Evolutionary conservation across 2,888 invertebrate species (phyloP), one percentile per base, ranked within the genome.

Genomic region (Apodemia mormo): DNA sequence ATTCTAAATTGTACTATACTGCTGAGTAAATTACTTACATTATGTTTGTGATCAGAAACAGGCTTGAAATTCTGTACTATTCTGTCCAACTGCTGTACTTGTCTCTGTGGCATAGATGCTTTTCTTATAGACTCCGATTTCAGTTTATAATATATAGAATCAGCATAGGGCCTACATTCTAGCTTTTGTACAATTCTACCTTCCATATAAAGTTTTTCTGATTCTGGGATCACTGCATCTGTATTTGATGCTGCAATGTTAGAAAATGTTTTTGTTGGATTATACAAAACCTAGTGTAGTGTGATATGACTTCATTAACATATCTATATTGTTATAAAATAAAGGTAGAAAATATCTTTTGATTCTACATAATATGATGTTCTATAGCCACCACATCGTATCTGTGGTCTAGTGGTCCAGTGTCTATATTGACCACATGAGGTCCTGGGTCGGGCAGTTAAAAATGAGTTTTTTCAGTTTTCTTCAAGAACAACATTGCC

Each of bases 151-250:
- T 99, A 99, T 81, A 96, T 96, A 73, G 94, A 96, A 83, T 98
- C 97, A 43, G 97, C 97, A 82, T 96, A 96, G 0, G 98, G 98
- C 65, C 97, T 95, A 85, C 99, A 99, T 90, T 99, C 99, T 49
- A 99, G 93, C 85, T 98, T 97, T 85, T 99, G 98, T n/a, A 98
- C 98, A 80, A 99, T 98, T 83, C 97, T 96, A 0, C 99, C 99
- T 89, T 98, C 98, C 95, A 99, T 96, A 74, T 95, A 96, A 5
- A 98, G 92, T 83, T 97, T 97, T 80, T 98, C 97, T 52, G 95
- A 94, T 87, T 97, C 97, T 54, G 96, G 96, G 64, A 96, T 93
- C 65, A 96, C 95, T 56, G 95, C 88, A 85, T 96, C 96, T 2
- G 94, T 94, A 83, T 94, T 94, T 61, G 94, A 85, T 74, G 96